These are phyloP conservation scores for Drosophila picticornis DNA, from an alignment of 2,888 invertebrate genomes.

Conservation along the genomic window DNA sequence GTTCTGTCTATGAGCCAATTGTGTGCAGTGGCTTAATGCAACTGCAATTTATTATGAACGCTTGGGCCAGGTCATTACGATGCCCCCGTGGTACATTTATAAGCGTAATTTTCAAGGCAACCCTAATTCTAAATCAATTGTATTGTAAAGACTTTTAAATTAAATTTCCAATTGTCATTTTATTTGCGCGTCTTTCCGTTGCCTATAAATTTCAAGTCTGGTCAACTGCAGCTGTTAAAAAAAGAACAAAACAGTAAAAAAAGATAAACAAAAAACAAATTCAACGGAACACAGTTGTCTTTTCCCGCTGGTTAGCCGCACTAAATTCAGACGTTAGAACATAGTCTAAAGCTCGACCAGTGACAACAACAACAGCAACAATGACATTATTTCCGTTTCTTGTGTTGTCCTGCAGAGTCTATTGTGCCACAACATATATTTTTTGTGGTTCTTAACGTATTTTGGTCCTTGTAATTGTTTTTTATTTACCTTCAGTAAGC, in stretches of 20 bases:
- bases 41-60: constrained; percentile 39
- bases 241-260: constrained; percentile 2
- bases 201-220: constrained; percentile 54
- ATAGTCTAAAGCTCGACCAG: constrained; percentile 15
- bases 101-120: constrained; percentile 24
- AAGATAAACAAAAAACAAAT: constrained; percentile 1
- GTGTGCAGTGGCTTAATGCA: constrained; percentile 27
- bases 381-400: constrained; percentile 68
- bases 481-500: constrained; percentile 47
- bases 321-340: constrained; percentile 54
- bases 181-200: constrained; percentile 66
- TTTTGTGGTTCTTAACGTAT: constrained; percentile 32
- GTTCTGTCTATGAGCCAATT: constrained; percentile 7
- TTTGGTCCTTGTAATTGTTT: constrained; percentile 52
- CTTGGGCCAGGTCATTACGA: neutral
- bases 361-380: constrained; percentile 26
- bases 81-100: constrained; percentile 24
- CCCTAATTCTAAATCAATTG: constrained; percentile 65
- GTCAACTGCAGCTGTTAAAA: constrained; percentile 39
- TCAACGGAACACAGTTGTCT: constrained; percentile 15
- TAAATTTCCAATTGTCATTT: constrained; percentile 70
- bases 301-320: constrained; percentile 33
- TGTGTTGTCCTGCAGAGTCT: constrained; percentile 43
- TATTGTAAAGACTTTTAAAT: constrained; percentile 55
- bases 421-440: constrained; percentile 25